A percentile compares a stretch with the other conserved stretches of the same genome.
These are phyloP conservation scores for Falco peregrinus DNA, from an alignment of 2,797 vertebrate genomes.

Conservation along the genomic window DNA sequence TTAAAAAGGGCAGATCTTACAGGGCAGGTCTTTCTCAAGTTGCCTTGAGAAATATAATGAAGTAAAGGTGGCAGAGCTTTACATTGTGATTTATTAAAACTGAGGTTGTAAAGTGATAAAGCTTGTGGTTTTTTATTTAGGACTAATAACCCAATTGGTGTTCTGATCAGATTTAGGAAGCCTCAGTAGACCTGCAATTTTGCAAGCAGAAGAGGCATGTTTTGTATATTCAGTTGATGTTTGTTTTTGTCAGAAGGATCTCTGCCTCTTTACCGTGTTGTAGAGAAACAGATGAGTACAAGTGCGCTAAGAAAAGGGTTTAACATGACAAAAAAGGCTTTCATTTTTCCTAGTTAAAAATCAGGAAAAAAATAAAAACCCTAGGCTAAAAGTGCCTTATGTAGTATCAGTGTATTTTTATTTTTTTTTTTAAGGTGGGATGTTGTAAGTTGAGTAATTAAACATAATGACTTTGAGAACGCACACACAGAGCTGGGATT, in stretches of 20 bases:
- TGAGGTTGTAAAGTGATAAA: not conserved
- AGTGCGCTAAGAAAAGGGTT: not conserved
- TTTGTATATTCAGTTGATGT: not conserved
- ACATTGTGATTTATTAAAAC: not conserved
- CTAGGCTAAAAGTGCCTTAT: not conserved
- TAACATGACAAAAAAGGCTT: not conserved
- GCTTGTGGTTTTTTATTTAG: not conserved
- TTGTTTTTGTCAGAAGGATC: not conserved
- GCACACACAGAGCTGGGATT: not conserved
- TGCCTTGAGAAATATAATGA: not conserved
- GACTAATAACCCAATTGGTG: not conserved
- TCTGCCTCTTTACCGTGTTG: not conserved
- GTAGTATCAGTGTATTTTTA: not conserved
- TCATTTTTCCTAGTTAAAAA: not conserved
- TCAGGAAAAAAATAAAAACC: accelerated
- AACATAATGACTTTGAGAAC: not conserved
- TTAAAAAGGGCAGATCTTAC: not conserved
- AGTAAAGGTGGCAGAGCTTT: not conserved
- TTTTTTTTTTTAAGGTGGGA: not conserved
- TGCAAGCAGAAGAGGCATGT: not conserved
- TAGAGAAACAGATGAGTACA: not conserved
- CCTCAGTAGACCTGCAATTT: not conserved
- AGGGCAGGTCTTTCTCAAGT: not conserved
- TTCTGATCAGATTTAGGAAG: not conserved
- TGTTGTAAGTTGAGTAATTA: not conserved